Conservation (phyloP, 2,113 vertebrate species). For the Ictalurus punctatus region DNA sequence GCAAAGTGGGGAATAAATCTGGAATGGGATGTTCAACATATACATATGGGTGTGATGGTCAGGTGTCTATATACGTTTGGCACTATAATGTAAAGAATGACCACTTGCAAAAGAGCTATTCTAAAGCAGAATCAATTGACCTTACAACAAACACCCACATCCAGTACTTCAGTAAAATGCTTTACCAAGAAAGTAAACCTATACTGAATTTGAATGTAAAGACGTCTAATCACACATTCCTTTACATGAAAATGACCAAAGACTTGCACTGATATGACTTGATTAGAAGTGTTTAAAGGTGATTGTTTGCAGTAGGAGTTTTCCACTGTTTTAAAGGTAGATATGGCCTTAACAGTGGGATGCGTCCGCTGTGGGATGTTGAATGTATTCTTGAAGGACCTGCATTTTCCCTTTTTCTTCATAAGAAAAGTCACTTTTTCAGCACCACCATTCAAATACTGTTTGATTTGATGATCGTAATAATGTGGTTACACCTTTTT, state of each 20-base stretch:
- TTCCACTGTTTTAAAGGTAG: neutral
- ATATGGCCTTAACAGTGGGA: neutral
- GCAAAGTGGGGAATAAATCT: neutral
- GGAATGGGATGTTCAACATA: neutral
- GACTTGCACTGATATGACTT: neutral
- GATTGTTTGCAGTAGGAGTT: neutral
- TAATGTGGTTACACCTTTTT: neutral
- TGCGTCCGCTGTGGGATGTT: neutral
- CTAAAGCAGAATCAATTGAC: neutral
- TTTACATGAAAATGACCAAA: constrained; percentile 42
- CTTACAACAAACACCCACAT: neutral
- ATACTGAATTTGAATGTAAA: constrained; percentile 9
- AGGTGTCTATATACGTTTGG: neutral
- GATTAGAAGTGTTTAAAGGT: neutral
- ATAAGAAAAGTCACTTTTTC: neutral
- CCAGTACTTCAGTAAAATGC: neutral
- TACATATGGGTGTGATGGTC: neutral
- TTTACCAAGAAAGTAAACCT: neutral
- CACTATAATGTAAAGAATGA: neutral
- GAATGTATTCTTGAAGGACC: neutral
- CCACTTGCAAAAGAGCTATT: neutral
- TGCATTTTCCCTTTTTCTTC: neutral
- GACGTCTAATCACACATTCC: neutral
- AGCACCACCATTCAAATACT: neutral
- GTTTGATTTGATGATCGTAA: neutral